These are phyloP conservation scores for Epiblema foenella DNA, from an alignment of 2,888 invertebrate species.

Conservation along the genomic window DNA sequence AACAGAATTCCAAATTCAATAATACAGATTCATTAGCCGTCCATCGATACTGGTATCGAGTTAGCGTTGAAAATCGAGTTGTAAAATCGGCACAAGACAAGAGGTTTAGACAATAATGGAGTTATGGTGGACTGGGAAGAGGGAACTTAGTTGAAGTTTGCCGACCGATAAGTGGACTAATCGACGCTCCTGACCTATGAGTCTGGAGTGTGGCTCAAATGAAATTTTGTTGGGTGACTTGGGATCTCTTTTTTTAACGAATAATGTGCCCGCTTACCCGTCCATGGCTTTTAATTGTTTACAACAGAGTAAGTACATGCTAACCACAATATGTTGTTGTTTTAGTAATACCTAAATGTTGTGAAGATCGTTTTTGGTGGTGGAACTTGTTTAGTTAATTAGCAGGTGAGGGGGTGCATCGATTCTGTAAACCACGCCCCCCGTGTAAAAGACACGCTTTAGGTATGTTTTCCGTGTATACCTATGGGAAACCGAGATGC, in stretches of 20 bases:
- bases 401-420: too few species aligned
- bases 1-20: constrained; percentile 44
- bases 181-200: constrained; percentile 51
- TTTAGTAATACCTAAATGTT: neutral
- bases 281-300: too few species aligned
- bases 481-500: too few species aligned
- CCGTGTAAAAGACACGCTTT: neutral
- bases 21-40: constrained; percentile 49
- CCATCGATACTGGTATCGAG: constrained; percentile 56
- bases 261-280: too few species aligned
- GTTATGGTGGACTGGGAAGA: constrained; percentile 64
- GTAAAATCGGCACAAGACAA: constrained; percentile 68
- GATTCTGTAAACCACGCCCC: too few species aligned
- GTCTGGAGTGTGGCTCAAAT: constrained; percentile 6
- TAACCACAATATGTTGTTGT: neutral
- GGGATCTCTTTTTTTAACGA: constrained; percentile 3
- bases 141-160: constrained; percentile 73
- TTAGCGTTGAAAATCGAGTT: constrained; percentile 60
- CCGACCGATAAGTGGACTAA: constrained; percentile 68
- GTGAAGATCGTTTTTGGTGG: neutral
- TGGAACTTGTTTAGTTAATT: too few species aligned
- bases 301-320: too few species aligned
- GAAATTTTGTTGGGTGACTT: constrained; percentile 5
- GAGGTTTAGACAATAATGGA: constrained; percentile 65
- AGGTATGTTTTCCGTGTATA: neutral